Evolutionary conservation across 2,888 invertebrate genomes (phyloP).

Genomic region (Helleia helle): DNA sequence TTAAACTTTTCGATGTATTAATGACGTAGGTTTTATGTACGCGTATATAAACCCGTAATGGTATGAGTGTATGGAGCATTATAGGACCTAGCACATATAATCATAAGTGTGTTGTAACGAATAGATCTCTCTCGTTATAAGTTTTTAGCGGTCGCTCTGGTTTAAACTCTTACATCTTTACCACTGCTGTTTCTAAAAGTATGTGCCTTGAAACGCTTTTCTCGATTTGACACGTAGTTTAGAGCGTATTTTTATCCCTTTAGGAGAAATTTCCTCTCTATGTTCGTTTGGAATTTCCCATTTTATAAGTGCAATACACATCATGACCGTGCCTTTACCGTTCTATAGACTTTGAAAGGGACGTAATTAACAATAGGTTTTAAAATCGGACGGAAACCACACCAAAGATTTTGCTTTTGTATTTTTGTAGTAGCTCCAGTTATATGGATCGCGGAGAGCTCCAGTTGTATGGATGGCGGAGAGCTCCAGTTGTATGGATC

Average conservation of each 20-base stretch:
- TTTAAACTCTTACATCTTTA: conserved; percentile 47
- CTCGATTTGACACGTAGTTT: conserved; percentile 66
- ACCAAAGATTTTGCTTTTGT: conserved; percentile 50
- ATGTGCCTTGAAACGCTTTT: conserved; percentile 73
- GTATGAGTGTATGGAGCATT: conserved; percentile 16
- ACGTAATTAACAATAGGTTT: conserved; percentile 72
- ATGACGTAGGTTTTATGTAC: conserved; percentile 14
- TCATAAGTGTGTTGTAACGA: conserved; percentile 23
- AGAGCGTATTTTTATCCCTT: conserved; percentile 69
- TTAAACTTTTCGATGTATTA: conserved; percentile 47
- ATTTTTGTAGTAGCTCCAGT: conserved; percentile 52
- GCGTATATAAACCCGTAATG: conserved; percentile 17
- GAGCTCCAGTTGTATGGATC: conserved; percentile 46
- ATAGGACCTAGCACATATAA: conserved; percentile 21
- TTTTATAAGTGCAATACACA: conserved; percentile 67
- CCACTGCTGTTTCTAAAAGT: conserved; percentile 68
- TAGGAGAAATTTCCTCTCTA: conserved; percentile 65
- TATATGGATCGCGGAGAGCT: conserved; percentile 42
- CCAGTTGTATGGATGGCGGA: conserved; percentile 45
- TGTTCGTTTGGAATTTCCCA: conserved; percentile 64
- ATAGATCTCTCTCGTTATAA: conserved; percentile 38
- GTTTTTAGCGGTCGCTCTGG: conserved; percentile 57
- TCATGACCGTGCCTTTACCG: conserved; percentile 73
- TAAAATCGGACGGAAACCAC: conserved; percentile 41
- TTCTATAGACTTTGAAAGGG: conserved; percentile 73